Evolutionary conservation across 2,113 vertebrate species (phyloP).

Genomic region (Tupaia chinensis): DNA sequence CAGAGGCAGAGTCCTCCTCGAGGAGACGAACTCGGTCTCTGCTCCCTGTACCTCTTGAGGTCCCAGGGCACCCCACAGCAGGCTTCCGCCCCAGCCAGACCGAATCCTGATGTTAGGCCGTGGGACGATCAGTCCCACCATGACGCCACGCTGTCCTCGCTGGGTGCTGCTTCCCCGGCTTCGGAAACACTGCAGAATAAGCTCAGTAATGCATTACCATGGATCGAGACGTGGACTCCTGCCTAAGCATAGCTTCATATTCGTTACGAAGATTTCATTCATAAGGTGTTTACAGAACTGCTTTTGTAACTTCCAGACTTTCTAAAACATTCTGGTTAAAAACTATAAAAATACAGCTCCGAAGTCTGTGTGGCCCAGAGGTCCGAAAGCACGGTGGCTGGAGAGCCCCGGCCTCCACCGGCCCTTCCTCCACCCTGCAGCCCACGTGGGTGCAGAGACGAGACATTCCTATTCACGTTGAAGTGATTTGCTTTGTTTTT

Average conservation of each 20-base stretch:
- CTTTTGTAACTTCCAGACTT: constrained; percentile 74
- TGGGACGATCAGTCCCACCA: not conserved
- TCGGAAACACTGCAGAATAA: constrained; percentile 57
- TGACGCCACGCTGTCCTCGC: not conserved
- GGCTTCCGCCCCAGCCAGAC: not conserved
- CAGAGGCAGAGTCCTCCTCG: constrained; percentile 33
- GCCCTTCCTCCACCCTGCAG: constrained; percentile 10
- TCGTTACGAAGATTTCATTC: constrained; percentile 57
- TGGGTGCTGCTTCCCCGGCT: constrained; percentile 69
- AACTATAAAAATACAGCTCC: constrained; percentile 37
- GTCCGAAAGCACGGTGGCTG: not conserved
- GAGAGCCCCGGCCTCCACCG: not conserved
- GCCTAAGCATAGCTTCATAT: constrained; percentile 6
- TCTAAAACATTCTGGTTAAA: constrained; percentile 76
- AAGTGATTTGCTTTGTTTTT: constrained; percentile 81
- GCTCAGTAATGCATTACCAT: constrained; percentile 43
- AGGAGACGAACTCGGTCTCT: constrained; percentile 49
- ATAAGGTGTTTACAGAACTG: constrained; percentile 80
- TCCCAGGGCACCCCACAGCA: not conserved
- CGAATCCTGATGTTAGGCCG: not conserved
- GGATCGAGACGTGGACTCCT: not conserved
- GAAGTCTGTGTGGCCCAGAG: constrained; percentile 63
- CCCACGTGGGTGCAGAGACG: constrained; percentile 66
- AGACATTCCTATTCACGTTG: constrained; percentile 75
- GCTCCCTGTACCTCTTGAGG: not conserved